A percentile compares a stretch with the other conserved stretches of the same genome.
phyloP scores from a whole-genome alignment of 2,888 invertebrate genomes.

The Tortricodes alternella region DNA sequence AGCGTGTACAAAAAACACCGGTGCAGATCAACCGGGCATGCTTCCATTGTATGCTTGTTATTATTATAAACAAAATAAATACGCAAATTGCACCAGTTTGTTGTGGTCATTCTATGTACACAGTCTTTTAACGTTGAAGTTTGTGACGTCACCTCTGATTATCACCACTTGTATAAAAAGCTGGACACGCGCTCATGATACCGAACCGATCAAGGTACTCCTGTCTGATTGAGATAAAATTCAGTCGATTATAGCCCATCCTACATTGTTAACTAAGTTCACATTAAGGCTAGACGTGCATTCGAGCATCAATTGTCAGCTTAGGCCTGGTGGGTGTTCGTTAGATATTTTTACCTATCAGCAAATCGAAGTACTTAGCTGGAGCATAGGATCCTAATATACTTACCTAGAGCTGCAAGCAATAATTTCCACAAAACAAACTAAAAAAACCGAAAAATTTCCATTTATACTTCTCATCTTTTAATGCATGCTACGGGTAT shows the following conservation, averaged over 20 bases:
- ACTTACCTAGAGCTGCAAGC: too few species aligned
- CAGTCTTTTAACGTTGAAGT: conserved; percentile 50
- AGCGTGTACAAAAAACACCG: background rate
- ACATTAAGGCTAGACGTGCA: too few species aligned
- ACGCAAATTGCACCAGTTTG: conserved; percentile 47
- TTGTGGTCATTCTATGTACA: conserved; percentile 48
- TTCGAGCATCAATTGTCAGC: too few species aligned
- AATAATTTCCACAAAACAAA: too few species aligned
- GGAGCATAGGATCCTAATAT: too few species aligned
- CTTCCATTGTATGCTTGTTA: background rate
- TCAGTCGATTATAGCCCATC: background rate
- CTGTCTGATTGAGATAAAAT: background rate
- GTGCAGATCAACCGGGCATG: background rate
- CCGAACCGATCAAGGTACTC: background rate
- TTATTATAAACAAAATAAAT: conserved; percentile 20
- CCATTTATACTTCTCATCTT: too few species aligned
- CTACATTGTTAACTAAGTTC: background rate
- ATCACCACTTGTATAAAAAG: conserved; percentile 72
- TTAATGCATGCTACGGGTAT: too few species aligned
- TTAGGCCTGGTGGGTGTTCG: too few species aligned
- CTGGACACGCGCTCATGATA: conserved; percentile 58
- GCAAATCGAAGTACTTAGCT: too few species aligned
- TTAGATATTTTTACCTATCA: too few species aligned
- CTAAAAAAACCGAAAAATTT: too few species aligned
- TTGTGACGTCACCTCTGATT: conserved; percentile 66